Percentiles rank a stretch among this genome's conserved stretches.
phyloP scores from a whole-genome alignment of 2,888 invertebrate genomes.

The Phaedon cochleariae region DNA sequence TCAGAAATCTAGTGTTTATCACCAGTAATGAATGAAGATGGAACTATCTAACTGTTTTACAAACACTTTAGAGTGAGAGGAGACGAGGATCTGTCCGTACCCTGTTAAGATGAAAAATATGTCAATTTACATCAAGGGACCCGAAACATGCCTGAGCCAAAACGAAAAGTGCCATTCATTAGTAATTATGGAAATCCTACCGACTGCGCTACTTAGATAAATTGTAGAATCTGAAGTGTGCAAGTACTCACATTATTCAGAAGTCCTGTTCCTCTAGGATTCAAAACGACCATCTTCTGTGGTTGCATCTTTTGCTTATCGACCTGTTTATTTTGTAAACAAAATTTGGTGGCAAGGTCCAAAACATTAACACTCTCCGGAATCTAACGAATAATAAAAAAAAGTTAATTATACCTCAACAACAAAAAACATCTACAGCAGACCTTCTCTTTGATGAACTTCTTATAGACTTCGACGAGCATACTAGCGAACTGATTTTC shows the following conservation, averaged over 20 bases:
- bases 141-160: too few relatives aligned
- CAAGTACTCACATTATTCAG: constrained; percentile 40
- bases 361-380: constrained; percentile 71
- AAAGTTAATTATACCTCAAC: constrained; percentile 1
- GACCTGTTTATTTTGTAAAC: constrained; percentile 69
- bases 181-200: too few relatives aligned
- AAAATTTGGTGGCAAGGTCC: constrained; percentile 76
- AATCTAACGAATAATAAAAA: constrained; percentile 50
- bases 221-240: too few relatives aligned
- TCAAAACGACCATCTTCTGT: constrained; percentile 33
- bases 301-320: constrained; percentile 65
- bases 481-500: constrained; percentile 71
- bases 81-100: too few relatives aligned
- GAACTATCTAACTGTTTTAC: too few relatives aligned
- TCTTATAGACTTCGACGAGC: constrained; percentile 75
- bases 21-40: too few relatives aligned
- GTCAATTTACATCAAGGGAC: too few relatives aligned
- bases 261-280: constrained; percentile 44
- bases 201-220: too few relatives aligned
- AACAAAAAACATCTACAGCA: constrained; percentile 29
- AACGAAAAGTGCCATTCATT: too few relatives aligned
- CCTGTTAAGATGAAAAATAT: too few relatives aligned
- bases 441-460: constrained; percentile 69
- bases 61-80: too few relatives aligned
- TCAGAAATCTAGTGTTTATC: too few relatives aligned